A percentile compares a stretch with the other conserved stretches of the same genome.
Conservation (phyloP, 2,888 invertebrate species). For the Lomographa bimaculata region DNA sequence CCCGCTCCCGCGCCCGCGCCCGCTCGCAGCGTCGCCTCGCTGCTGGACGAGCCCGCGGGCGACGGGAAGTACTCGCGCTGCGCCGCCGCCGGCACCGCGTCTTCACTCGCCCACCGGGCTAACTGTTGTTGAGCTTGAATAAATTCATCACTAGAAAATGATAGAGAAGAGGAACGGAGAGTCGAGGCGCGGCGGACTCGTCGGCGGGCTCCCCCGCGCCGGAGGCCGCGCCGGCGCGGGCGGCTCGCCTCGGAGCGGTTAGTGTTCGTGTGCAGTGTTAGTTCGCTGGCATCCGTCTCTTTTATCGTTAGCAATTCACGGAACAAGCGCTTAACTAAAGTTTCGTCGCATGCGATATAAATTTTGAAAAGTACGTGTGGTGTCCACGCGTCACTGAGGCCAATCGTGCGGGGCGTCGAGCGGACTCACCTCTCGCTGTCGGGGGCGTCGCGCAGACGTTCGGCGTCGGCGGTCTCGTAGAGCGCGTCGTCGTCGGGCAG, state of each 20-base stretch:
- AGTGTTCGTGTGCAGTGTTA: slow-evolving; percentile 25
- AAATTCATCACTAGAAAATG: slow-evolving; percentile 98
- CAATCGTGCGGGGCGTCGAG: slow-evolving; percentile 3
- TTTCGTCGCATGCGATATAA: slow-evolving; percentile 4
- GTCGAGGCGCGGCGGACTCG: slow-evolving; percentile 55
- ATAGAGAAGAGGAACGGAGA: slow-evolving; percentile 90
- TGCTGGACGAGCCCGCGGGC: slow-evolving; percentile 75
- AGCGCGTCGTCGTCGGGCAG: slow-evolving; percentile 91
- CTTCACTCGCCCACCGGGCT: slow-evolving; percentile 98
- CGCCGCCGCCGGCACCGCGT: slow-evolving; percentile 84
- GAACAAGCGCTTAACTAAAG: background rate
- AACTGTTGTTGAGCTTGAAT: slow-evolving; percentile 98
- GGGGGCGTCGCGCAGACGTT: slow-evolving; percentile 89
- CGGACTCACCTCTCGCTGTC: slow-evolving; percentile 93
- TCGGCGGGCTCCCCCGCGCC: slow-evolving; percentile 31
- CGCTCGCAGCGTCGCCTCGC: slow-evolving; percentile 57
- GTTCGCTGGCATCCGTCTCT: slow-evolving; percentile 3
- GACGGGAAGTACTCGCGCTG: slow-evolving; percentile 69
- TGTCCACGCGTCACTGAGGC: slow-evolving; percentile 1
- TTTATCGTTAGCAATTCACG: slow-evolving; percentile 11
- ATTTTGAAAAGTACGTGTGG: slow-evolving; percentile 12
- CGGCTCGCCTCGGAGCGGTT: slow-evolving; percentile 15
- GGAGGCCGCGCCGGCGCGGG: slow-evolving; percentile 15
- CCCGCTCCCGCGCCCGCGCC: no score
- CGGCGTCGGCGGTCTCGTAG: slow-evolving; percentile 92